Conservation (phyloP, 53 echinoderm and acorn worm genomes). For the Holothuria scabra region DNA sequence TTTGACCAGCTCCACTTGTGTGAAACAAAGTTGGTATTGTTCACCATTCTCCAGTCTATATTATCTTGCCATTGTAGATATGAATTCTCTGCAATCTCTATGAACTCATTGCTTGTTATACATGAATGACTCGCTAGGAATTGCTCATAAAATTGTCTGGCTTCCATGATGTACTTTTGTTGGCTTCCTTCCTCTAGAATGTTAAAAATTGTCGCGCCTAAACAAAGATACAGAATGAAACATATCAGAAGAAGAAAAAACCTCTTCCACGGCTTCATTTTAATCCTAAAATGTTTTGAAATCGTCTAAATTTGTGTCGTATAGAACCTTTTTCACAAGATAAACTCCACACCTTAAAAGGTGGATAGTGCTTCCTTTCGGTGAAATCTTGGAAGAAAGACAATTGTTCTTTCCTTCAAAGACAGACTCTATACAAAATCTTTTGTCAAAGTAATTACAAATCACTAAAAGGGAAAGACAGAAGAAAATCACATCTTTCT, state of each 20-base stretch:
- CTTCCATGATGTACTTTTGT: background rate
- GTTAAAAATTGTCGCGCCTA: background rate
- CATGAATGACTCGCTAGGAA: constrained; percentile 13
- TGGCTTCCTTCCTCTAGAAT: constrained; percentile 11
- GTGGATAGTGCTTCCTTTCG: no score
- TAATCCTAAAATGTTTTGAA: background rate
- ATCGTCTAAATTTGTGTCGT: no score
- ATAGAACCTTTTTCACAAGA: no score
- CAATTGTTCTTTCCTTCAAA: no score
- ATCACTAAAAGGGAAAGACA: no score
- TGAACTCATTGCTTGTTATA: background rate
- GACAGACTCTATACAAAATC: no score
- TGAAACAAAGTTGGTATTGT: background rate
- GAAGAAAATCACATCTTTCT: no score
- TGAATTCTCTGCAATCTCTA: constrained; percentile 15
- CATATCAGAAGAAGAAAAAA: constrained; percentile 30
- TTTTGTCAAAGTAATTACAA: no score
- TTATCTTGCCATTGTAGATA: constrained; percentile 10
- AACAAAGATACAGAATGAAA: constrained; percentile 8
- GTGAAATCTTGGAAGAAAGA: no score
- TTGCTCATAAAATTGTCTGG: background rate
- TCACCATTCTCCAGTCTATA: constrained; percentile 9
- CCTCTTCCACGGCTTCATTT: constrained; percentile 29
- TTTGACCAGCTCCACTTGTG: constrained; percentile 40
- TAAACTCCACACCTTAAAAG: no score